These are phyloP conservation scores for Enteromius argenteus DNA, from an alignment of 2,797 vertebrate species.

Conservation along the genomic window DNA sequence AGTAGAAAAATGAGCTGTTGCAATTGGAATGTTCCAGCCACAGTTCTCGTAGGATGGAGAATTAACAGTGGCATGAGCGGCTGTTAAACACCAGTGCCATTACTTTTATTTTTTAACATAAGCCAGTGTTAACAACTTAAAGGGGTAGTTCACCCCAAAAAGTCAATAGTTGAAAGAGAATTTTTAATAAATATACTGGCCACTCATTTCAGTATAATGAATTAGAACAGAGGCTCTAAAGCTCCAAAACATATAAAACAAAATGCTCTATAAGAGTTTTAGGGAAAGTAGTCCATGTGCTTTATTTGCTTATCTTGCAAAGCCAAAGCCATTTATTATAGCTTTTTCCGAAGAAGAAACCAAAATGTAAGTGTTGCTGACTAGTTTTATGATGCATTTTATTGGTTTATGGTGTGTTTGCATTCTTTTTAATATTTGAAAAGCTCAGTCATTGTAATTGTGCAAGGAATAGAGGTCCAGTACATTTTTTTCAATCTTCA, in stretches of 20 bases:
- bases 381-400: background rate
- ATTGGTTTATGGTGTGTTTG: conserved; percentile 7
- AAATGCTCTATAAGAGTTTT: background rate
- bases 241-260: background rate
- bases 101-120: background rate
- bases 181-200: background rate
- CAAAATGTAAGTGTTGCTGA: background rate
- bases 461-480: background rate
- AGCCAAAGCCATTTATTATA: background rate
- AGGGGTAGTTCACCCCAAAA: background rate
- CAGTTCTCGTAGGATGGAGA: conserved; percentile 18
- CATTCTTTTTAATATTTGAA: conserved; percentile 2
- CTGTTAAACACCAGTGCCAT: background rate
- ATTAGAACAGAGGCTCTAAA: background rate
- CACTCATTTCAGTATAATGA: background rate
- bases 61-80: background rate
- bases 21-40: conserved; percentile 24
- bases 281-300: conserved; percentile 4
- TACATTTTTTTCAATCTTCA: background rate
- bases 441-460: background rate
- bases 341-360: background rate
- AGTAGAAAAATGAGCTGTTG: conserved; percentile 24
- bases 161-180: background rate
- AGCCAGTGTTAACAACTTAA: background rate
- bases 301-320: background rate